Conservation (phyloP, 2,113 vertebrate genomes). For the Melanotaenia duboulayi region DNA sequence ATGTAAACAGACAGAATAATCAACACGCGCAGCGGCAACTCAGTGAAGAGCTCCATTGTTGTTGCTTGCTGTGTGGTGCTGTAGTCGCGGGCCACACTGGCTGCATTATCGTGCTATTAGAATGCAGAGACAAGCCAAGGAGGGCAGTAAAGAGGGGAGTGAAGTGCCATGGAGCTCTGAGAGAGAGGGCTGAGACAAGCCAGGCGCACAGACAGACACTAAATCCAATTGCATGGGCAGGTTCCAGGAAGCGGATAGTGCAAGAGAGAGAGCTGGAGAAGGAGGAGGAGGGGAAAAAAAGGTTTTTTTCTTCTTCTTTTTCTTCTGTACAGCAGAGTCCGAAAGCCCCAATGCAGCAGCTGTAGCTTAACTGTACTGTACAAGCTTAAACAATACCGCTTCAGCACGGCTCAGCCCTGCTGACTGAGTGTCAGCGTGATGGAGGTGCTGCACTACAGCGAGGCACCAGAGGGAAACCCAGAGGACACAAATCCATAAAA, state of each 20-base stretch:
- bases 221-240: conserved; percentile 77
- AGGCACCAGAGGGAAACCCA: conserved; percentile 46
- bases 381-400: conserved; percentile 45
- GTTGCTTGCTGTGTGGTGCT: conserved; percentile 63
- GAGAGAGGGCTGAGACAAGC: conserved; percentile 67
- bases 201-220: conserved; percentile 75
- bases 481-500: conserved; percentile 61
- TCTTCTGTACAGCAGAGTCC: conserved; percentile 29
- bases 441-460: conserved; percentile 41
- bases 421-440: conserved; percentile 58
- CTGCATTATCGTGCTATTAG: conserved; percentile 73
- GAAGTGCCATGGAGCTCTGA: conserved; percentile 45
- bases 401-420: conserved; percentile 33
- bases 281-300: conserved; percentile 7
- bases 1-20: conserved; percentile 43
- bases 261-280: conserved; percentile 50
- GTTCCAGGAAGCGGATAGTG: conserved; percentile 72
- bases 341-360: conserved; percentile 48
- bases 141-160: conserved; percentile 54
- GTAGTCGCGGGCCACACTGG: conserved; percentile 67
- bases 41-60: conserved; percentile 49
- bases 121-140: conserved; percentile 64
- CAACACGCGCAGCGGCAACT: conserved; percentile 33
- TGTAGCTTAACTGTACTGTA: conserved; percentile 65
- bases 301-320: conserved; percentile 18